phyloP scores from a whole-genome alignment of 2,888 invertebrate genomes.

The Tetranychus truncatus region DNA sequence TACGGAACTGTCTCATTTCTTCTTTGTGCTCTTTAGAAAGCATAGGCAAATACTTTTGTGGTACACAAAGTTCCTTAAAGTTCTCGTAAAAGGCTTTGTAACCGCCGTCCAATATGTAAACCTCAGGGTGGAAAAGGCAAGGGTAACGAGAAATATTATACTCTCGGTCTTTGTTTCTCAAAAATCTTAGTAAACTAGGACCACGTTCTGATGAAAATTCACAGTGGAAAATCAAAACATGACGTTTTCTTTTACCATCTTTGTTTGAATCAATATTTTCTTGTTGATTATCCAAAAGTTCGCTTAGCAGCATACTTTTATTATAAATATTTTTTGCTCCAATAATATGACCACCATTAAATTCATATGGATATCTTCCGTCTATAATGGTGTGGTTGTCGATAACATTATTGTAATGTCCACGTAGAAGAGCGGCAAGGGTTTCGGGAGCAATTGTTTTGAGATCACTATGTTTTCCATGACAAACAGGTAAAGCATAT shows the following conservation, averaged over 20 bases:
- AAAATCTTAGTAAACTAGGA: slow-evolving; percentile 54
- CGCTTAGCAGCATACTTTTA: slow-evolving; percentile 49
- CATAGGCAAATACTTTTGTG: slow-evolving; percentile 12
- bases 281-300: slow-evolving; percentile 34
- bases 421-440: slow-evolving; percentile 49
- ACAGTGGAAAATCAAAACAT: slow-evolving; percentile 83
- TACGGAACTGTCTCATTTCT: not conserved
- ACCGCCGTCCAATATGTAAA: slow-evolving; percentile 78
- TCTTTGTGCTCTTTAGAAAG: not conserved
- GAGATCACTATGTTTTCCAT: slow-evolving; percentile 53
- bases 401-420: slow-evolving; percentile 46
- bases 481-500: slow-evolving; percentile 48
- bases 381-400: slow-evolving; percentile 61
- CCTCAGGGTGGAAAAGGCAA: slow-evolving; percentile 65
- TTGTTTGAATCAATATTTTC: slow-evolving; percentile 19
- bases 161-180: slow-evolving; percentile 63
- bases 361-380: slow-evolving; percentile 90
- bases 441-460: slow-evolving; percentile 57
- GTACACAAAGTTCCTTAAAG: slow-evolving; percentile 32
- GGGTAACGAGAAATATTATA: slow-evolving; percentile 66
- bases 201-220: slow-evolving; percentile 92
- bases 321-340: slow-evolving; percentile 68
- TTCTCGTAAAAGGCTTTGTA: slow-evolving; percentile 62
- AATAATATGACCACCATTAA: slow-evolving; percentile 67
- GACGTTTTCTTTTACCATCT: slow-evolving; percentile 34